These are phyloP conservation scores for Connochaetes taurinus DNA, from an alignment of 2,113 vertebrate genomes.

Conservation along the genomic window DNA sequence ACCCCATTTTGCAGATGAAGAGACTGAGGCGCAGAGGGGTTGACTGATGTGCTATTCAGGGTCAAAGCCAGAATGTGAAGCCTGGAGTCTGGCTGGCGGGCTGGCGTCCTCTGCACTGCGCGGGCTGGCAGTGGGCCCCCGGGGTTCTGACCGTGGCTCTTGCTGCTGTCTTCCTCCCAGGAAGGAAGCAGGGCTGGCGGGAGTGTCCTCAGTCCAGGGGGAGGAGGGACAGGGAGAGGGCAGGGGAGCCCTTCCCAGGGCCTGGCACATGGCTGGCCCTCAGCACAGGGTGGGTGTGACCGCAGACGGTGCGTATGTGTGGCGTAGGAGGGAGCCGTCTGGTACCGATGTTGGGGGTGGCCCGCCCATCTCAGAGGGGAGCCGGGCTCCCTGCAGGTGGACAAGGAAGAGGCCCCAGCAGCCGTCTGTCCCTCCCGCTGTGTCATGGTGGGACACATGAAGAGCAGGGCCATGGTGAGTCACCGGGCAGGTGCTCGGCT, in stretches of 20 bases:
- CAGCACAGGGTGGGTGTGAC: neutral
- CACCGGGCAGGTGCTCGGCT: neutral
- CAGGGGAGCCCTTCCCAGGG: neutral
- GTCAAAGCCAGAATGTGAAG: neutral
- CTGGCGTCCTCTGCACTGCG: accelerated
- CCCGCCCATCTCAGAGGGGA: neutral
- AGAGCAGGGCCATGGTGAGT: neutral
- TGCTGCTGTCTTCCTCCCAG: accelerated
- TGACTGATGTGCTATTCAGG: neutral
- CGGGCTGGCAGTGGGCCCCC: neutral
- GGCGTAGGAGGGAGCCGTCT: neutral
- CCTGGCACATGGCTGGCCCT: neutral
- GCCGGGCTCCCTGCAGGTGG: accelerated
- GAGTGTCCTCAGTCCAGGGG: neutral
- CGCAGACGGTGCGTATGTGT: accelerated
- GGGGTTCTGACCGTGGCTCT: neutral
- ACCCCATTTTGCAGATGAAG: neutral
- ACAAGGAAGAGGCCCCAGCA: too few species aligned
- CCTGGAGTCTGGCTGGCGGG: neutral
- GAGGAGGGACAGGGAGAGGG: neutral
- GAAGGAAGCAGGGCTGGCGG: neutral
- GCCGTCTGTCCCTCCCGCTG: neutral
- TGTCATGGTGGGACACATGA: neutral
- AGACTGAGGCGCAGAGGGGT: neutral
- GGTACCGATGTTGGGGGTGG: neutral